phyloP scores from a whole-genome alignment of 2,888 invertebrate genomes.

The Heliothis peltigera region DNA sequence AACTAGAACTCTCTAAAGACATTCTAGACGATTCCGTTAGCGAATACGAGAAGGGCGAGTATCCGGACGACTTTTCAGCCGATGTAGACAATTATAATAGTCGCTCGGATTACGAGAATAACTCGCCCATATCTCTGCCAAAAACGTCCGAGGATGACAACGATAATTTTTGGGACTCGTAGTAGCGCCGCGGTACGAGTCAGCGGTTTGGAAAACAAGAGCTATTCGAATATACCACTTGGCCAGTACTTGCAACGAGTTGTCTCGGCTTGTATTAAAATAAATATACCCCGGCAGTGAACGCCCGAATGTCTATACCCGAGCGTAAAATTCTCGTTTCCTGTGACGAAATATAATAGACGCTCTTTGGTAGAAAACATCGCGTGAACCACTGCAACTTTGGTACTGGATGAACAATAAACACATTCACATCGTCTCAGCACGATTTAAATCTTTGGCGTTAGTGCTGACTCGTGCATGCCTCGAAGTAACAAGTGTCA shows the following conservation, averaged over 20 bases:
- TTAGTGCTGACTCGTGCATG: conserved; percentile 13
- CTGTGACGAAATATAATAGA: conserved; percentile 3
- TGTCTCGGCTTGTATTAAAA: not conserved
- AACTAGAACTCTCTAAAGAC: conserved; percentile 65
- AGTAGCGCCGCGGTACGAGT: conserved; percentile 38
- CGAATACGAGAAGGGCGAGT: conserved; percentile 65
- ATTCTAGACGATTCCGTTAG: conserved; percentile 56
- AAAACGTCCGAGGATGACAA: conserved; percentile 79
- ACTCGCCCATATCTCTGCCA: conserved; percentile 75
- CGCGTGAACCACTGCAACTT: conserved; percentile 4
- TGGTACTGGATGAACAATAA: not conserved
- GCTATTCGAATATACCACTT: not conserved
- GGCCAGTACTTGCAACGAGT: conserved; percentile 5
- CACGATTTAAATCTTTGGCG: not conserved
- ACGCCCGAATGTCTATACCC: conserved; percentile 3
- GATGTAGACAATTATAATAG: conserved; percentile 80
- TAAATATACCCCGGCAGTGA: conserved; percentile 4
- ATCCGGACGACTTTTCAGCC: conserved; percentile 75
- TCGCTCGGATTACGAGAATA: conserved; percentile 67
- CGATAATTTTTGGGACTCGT: conserved; percentile 81
- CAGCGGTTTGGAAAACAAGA: conserved; percentile 6
- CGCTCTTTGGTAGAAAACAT: conserved; percentile 4
- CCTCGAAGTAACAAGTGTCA: conserved; percentile 10
- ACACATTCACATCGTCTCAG: not conserved
- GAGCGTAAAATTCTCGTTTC: conserved; percentile 8